Evolutionary conservation across 2,888 invertebrate species (phyloP).

Genomic region (Drosophila robusta): DNA sequence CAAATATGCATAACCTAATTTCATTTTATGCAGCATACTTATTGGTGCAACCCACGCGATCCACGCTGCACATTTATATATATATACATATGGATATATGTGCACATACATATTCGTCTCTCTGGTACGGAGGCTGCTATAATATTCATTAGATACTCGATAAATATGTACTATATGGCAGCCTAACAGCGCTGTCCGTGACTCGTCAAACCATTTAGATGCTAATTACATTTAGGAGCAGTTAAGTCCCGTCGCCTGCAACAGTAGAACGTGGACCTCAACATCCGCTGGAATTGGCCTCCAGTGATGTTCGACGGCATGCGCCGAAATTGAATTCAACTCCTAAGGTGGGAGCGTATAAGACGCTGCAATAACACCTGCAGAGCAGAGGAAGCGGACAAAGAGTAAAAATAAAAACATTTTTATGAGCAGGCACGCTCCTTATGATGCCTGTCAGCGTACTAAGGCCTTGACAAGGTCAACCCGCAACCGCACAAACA

Average conservation of each 20-base stretch:
- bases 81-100: neutral
- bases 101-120: neutral
- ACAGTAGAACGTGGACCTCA: neutral
- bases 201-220: conserved; percentile 61
- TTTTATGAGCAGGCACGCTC: conserved; percentile 47
- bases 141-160: conserved; percentile 59
- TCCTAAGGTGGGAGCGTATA: conserved; percentile 9
- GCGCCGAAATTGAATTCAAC: conserved; percentile 24
- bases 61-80: conserved; percentile 13
- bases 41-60: conserved; percentile 39
- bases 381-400: conserved; percentile 11
- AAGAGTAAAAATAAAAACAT: conserved; percentile 4
- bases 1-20: conserved; percentile 70
- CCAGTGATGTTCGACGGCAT: conserved; percentile 25
- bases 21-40: conserved; percentile 60
- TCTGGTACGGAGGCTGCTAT: conserved; percentile 29
- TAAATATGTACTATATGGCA: conserved; percentile 29
- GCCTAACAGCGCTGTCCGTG: conserved; percentile 23
- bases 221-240: conserved; percentile 65
- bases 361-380: conserved; percentile 26
- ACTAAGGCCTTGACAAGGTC: conserved; percentile 22
- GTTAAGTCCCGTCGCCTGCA: conserved; percentile 10
- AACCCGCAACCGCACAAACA: conserved; percentile 16
- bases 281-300: conserved; percentile 26
- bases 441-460: conserved; percentile 8